Conservation (phyloP, 1,140 invertebrate species). For the Nilaparvata lugens region DNA sequence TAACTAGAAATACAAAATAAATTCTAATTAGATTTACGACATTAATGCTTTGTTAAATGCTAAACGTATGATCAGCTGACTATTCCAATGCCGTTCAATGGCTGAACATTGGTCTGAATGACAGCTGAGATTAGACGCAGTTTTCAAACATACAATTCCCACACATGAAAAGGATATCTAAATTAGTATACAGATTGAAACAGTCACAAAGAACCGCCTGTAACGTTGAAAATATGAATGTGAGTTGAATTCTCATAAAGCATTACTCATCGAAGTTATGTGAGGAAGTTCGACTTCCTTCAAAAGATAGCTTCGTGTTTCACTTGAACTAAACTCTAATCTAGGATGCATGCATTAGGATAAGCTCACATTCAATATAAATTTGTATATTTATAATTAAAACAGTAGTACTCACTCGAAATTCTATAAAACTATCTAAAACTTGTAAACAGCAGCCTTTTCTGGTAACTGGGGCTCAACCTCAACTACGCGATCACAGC, state of each 20-base stretch:
- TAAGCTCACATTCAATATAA: background rate
- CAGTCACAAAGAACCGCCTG: background rate
- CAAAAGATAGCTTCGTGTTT: background rate
- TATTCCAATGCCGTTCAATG: conserved; percentile 2
- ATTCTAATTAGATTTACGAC: background rate
- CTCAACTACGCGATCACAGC: conserved; percentile 9
- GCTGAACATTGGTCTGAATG: background rate
- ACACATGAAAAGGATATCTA: background rate
- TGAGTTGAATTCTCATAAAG: background rate
- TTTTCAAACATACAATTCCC: background rate
- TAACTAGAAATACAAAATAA: conserved; percentile 1
- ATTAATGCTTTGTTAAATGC: background rate
- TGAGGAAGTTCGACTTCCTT: conserved; percentile 3
- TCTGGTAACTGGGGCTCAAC: conserved; percentile 6
- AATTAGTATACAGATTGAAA: background rate
- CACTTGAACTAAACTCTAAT: background rate
- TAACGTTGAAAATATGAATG: background rate
- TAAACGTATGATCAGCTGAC: conserved; percentile 8
- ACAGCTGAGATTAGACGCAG: conserved; percentile 7
- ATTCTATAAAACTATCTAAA: background rate
- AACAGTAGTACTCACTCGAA: background rate
- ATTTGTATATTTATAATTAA: background rate
- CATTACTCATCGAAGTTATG: conserved; percentile 1
- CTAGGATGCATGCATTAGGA: background rate
- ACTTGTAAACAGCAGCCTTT: background rate